phyloP scores from a whole-genome alignment of 2,113 vertebrate genomes.

The Paradoxurus hermaphroditus region DNA sequence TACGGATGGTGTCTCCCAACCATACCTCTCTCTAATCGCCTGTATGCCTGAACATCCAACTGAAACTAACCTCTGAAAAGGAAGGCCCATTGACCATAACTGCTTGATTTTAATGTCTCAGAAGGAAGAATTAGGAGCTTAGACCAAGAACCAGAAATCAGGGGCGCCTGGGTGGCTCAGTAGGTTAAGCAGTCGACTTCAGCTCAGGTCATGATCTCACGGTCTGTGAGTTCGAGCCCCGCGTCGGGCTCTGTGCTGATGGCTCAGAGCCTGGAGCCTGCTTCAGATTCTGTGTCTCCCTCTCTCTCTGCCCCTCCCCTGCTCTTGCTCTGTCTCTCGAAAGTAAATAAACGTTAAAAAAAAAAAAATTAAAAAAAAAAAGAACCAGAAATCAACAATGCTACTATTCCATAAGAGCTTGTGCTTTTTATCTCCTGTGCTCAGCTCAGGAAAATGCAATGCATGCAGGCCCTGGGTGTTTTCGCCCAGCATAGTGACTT shows the following conservation, averaged over 20 bases:
- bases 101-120: neutral
- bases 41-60: neutral
- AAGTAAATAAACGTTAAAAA: no score
- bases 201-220: no score
- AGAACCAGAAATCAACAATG: slow-evolving; percentile 4
- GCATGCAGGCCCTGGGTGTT: neutral
- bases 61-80: slow-evolving; percentile 10
- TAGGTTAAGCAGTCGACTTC: no score
- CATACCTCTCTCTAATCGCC: neutral
- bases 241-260: no score
- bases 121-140: slow-evolving; percentile 16
- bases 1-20: neutral
- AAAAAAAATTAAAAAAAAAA: no score
- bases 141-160: neutral
- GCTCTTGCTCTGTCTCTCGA: no score
- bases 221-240: no score
- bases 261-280: no score
- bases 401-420: neutral
- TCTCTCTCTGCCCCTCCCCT: no score
- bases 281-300: no score
- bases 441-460: slow-evolving; percentile 36
- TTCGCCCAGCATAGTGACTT: slow-evolving; percentile 23
- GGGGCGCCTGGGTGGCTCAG: no score
- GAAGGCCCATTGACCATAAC: neutral
- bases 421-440: neutral